Evolutionary conservation across 2,797 vertebrate species (phyloP), one percentile per base, ranked within the genome.

Genomic region (Staurois parvus): DNA sequence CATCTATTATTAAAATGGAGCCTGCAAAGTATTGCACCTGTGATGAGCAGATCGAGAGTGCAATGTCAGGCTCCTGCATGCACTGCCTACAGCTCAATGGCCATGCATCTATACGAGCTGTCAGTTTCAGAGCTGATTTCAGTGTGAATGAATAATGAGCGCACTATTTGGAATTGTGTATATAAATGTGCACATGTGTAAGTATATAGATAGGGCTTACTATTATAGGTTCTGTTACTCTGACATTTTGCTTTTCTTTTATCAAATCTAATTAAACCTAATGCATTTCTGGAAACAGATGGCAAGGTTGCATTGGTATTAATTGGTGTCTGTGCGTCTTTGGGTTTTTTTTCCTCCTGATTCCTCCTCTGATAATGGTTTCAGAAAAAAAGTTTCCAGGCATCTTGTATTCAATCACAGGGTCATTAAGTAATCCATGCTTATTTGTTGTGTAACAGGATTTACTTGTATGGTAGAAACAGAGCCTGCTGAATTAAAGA

Each of bases 371-470:
- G 12, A 68, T 52, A 69, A 34, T 72, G 30, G 26, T 59, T 24
- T 68, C 29, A 10, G 26, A 29, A 66, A 66, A 87, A 88, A 86
- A 81, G 88, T 89, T 87, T 81, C 84, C 67, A 77, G 82, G 73
- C 82, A 85, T 87, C 88, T 89, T 84, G 40, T 85, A 87, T 88
- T 90, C 83, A 91, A 79, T 79, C 91, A 92, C 73, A 13, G 17
- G 73, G 91, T 92, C 90, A 90, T 28, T 87, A 93, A 87, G 11
- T 93, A 92, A 92, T 92, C 95, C 94, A 90, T 91, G 85, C 92
- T 94, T 94, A 92, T 94, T 95, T 92, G 93, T 96, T 96, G 96
- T 95, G 93, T 96, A 96, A 97, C 94, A 88, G 88, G 94, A 91
- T 88, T 93, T 93, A 92, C 69, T 86, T 81, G 85, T 3, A 79